These are phyloP conservation scores for Hypotaenidia philippensis DNA, from an alignment of 2,797 vertebrate genomes.

Conservation along the genomic window DNA sequence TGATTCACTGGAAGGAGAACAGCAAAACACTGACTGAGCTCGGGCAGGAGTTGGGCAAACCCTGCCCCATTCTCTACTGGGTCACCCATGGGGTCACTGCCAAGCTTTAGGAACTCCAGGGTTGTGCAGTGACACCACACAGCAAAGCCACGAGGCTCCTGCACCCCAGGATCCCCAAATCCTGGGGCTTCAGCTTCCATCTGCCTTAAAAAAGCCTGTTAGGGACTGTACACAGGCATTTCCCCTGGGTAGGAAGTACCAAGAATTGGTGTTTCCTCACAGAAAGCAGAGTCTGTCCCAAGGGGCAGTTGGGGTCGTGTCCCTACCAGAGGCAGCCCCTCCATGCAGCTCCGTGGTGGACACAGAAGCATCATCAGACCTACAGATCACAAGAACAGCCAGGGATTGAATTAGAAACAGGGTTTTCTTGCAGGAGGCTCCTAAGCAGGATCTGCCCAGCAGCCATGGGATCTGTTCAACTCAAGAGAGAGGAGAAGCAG, in stretches of 20 bases:
- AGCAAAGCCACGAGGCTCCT: neutral
- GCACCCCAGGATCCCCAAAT: neutral
- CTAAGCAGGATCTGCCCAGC: neutral
- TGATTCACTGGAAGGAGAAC: slow-evolving; percentile 34
- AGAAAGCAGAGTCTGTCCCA: neutral
- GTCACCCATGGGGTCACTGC: neutral
- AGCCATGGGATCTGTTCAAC: neutral
- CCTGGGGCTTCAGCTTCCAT: neutral
- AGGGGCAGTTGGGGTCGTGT: neutral
- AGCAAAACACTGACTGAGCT: neutral
- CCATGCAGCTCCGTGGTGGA: rapidly evolving
- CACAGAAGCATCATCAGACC: neutral
- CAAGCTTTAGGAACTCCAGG: neutral
- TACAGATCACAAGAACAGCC: neutral
- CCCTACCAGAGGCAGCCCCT: neutral
- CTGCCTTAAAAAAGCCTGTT: neutral
- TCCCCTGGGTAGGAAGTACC: neutral
- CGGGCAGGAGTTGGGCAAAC: neutral
- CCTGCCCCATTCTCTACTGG: neutral
- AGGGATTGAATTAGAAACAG: too few species aligned
- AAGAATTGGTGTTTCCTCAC: neutral
- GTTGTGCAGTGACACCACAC: neutral
- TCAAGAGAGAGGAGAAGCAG: neutral
- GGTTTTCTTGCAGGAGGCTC: neutral
- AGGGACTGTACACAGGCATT: rapidly evolving